A percentile compares a stretch with the other conserved stretches of the same genome.
Evolutionary conservation across 2,888 invertebrate genomes (phyloP).

Genomic region (Bellardia bayeri): DNA sequence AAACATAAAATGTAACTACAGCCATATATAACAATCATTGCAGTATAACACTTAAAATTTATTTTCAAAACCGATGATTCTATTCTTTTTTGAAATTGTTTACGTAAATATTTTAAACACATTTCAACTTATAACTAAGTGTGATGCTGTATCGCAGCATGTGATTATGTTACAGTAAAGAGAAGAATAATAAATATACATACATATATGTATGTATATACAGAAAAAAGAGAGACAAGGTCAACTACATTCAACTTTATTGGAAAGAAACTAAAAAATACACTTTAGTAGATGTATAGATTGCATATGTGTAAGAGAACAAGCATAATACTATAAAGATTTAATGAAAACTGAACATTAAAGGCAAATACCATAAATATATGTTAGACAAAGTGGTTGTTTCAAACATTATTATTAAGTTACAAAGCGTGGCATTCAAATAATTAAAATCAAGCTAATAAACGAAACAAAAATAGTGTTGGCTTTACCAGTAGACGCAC

Average conservation of each 20-base stretch:
- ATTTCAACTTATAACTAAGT: background rate
- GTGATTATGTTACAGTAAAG: constrained; percentile 56
- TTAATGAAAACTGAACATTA: constrained; percentile 14
- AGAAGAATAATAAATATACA: constrained; percentile 5
- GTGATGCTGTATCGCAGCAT: constrained; percentile 38
- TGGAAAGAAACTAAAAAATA: constrained; percentile 39
- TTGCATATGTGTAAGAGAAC: background rate
- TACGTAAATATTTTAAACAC: constrained; percentile 19
- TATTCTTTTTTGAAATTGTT: background rate
- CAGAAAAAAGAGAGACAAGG: constrained; percentile 64
- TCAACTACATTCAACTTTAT: constrained; percentile 67
- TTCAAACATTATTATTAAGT: constrained; percentile 23
- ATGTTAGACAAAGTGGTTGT: constrained; percentile 12
- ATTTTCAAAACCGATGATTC: background rate
- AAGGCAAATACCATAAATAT: constrained; percentile 40
- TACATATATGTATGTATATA: background rate
- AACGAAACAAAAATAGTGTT: constrained; percentile 9
- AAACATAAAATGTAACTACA: background rate
- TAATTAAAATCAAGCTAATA: constrained; percentile 9
- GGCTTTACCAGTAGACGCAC: constrained; percentile 3
- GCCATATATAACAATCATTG: constrained; percentile 12
- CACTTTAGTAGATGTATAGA: background rate
- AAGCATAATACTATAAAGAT: background rate
- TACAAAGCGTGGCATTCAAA: constrained; percentile 50
- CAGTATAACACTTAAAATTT: constrained; percentile 1